Evolutionary conservation across 1,140 invertebrate genomes (phyloP).

Genomic region (Pinna nobilis): DNA sequence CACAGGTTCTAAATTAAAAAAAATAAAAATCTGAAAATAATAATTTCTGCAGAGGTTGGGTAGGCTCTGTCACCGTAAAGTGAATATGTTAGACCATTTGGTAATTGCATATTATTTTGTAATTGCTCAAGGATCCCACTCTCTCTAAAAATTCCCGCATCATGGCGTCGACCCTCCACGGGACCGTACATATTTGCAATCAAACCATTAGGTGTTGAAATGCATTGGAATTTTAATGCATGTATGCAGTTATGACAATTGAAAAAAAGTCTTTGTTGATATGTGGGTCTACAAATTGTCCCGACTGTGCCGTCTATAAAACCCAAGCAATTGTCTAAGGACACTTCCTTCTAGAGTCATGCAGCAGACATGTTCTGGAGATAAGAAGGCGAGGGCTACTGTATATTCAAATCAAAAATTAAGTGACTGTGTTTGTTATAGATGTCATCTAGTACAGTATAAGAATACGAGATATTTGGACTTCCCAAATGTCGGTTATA

Average conservation of each 20-base stretch:
- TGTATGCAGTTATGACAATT: conserved; percentile 16
- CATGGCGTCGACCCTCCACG: conserved; percentile 8
- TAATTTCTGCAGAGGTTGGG: not conserved
- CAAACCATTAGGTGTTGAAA: not conserved
- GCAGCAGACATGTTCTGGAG: not conserved
- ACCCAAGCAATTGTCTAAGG: conserved; percentile 30
- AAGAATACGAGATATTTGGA: not conserved
- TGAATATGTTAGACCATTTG: not conserved
- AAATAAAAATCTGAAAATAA: too few relatives aligned
- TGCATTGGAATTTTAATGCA: conserved; percentile 18
- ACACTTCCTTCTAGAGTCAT: not conserved
- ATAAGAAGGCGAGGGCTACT: not conserved
- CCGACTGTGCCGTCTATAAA: conserved; percentile 36
- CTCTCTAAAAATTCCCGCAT: conserved; percentile 17
- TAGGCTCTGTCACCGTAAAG: conserved; percentile 24
- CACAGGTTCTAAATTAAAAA: too few relatives aligned
- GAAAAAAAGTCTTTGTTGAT: conserved; percentile 9
- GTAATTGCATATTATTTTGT: not conserved
- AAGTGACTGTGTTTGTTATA: not conserved
- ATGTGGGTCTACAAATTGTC: conserved; percentile 18
- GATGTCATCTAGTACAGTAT: not conserved
- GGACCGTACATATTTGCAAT: conserved; percentile 18
- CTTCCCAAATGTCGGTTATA: not conserved
- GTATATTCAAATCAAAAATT: not conserved
- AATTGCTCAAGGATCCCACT: not conserved